Evolutionary conservation across 2,888 invertebrate species (phyloP), one percentile per base, ranked within the genome.

Genomic region (Poecilus cupreus): DNA sequence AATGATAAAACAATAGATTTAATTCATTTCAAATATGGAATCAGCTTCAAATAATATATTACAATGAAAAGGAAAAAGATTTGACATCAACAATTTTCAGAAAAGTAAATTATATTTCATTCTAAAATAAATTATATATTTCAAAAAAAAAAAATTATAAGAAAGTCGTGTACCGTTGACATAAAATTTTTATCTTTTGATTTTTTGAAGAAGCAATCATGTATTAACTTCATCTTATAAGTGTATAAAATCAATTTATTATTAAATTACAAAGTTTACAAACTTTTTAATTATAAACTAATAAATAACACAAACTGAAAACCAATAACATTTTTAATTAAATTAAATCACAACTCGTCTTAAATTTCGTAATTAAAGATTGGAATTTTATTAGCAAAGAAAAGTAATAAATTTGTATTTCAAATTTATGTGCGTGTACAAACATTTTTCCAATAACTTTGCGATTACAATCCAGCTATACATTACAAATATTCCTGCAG

Each of bases 241-340:
- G 60, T 24, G 24, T n/a, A 10, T 24, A 60, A 60, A 60, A n/a
- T 4, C 60, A 68, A 37, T 32, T 37, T 68, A 39, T 37, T 68
- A 16, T 37, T 32, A 68, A 68, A 37, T 16, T 37, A 18, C 18
- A 37, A 37, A 68, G 39, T 68, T 68, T 3, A 8, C 13, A 32
- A 18, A 68, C 64, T 68, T 68, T 54, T 37, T 68, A 68, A 68
- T 68, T 68, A 68, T 37, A 68, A 37, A 39, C 20, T 37, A 68
- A 37, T 68, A 68, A 32, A 32, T 32, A 32, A 51, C 18, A 8
- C 16, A 51, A 51, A 32, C 18, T 16, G 16, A 24, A 26, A 60
- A 26, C 32, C 60, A 60, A 60, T 60, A 60, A 24, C 4, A 32
- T 26, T 60, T 60, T 60, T 60, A 60, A 60, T 37, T 68, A 37